phyloP scores from a whole-genome alignment of 2,888 invertebrate genomes.

The Lycocerus yunnanus region DNA sequence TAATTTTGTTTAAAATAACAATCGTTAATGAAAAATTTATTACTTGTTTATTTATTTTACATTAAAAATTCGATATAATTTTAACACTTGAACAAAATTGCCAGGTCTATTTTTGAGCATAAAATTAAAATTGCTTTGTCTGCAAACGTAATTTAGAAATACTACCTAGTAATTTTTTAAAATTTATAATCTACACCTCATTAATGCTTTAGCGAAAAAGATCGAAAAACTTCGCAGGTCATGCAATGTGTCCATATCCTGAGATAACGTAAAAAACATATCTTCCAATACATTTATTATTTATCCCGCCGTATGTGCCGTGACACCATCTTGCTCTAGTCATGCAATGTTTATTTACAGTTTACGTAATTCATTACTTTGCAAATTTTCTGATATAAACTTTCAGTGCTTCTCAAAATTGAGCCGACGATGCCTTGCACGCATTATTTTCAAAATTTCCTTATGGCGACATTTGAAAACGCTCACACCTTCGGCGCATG shows the following conservation, averaged over 20 bases:
- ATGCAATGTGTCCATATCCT: background rate
- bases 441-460: no score
- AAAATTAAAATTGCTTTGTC: background rate
- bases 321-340: background rate
- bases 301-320: background rate
- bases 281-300: background rate
- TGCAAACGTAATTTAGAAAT: background rate
- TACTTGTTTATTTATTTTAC: background rate
- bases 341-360: background rate
- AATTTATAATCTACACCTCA: background rate
- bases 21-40: background rate
- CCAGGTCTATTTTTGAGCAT: no score
- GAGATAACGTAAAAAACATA: background rate
- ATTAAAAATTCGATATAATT: no score
- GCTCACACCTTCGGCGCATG: no score
- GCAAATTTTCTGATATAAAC: background rate
- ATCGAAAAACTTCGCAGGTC: background rate
- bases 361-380: background rate
- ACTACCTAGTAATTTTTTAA: background rate
- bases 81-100: no score
- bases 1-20: background rate
- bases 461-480: no score
- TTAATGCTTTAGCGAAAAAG: background rate
- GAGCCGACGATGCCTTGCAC: no score
- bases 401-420: background rate